Evolutionary conservation across 1,140 invertebrate species (phyloP), one percentile per base, ranked within the genome.

Genomic region (Apis dorsata): DNA sequence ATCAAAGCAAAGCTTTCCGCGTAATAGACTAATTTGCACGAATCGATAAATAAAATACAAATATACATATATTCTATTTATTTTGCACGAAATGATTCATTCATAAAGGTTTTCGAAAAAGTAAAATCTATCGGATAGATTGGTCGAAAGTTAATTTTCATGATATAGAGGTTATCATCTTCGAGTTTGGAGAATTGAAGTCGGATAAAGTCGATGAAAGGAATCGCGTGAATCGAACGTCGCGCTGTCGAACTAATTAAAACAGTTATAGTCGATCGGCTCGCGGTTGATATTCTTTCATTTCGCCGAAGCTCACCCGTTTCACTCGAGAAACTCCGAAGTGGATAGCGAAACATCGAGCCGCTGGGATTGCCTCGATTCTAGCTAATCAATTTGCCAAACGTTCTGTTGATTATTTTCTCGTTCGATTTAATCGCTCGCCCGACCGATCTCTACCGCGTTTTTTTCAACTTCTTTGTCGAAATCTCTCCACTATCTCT

Each of bases 351-450:
- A n/a, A 76, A 19, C 60, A 44, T 44, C 74, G 19, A 76, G 24
- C 74, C 65, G 21, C 19, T 13, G 51, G 34, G 5, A 44, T 44
- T 44, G 34, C 5, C 34, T 44, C 34, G 34, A 44, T 44, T 60
- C 65, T 34, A n/a, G n/a, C 21, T 79, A 79, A 69, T 79, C 53
- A 69, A 79, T 79, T 79, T 79, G 76, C 17, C 65, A 69, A 79
- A 59, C 65, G 44, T 69, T 79, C 34, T 57, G 65, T 19, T 34
- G 76, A 79, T 79, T 69, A 79, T 79, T 69, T 65, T 11, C 34
- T 21, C 65, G 76, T 79, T 69, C 65, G 34, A 44, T 44, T 79
- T 79, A 59, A 69, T 79, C 55, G 55, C 21, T 49, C 59, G 2
- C 15, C n/a, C 15, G 3, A 24, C 1, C 15, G 3, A 24, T 0